Base-by-base conservation (phyloP, 2,888 invertebrate species). In the Meta bourneti region DNA sequence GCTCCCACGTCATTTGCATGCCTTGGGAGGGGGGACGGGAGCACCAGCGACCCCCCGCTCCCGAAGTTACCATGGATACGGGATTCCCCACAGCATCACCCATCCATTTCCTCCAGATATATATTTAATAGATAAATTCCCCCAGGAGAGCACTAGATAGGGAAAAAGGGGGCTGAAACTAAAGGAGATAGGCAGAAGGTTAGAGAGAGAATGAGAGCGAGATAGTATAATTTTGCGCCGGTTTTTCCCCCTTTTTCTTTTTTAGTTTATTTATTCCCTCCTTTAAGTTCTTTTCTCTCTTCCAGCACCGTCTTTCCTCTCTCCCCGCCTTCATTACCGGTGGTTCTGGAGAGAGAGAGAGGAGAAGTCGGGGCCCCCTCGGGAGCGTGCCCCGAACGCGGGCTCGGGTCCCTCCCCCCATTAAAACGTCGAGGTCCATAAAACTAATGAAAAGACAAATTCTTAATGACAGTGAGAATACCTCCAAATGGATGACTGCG, bases 81-180 rank as follows among this genome's bases (percentile, higher is more conserved):
- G 86, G 89, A 87, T 83, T 83, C 89, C 92, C 92, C 89, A 77
- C 85, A 92, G 89, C 92, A 89, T 89, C 92, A 92, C 92, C 92
- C 92, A 92, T 92, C 92, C 84, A 92, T 92, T 92, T 92, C 89
- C 89, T 92, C 86, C 71, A 92, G 89, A 92, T 92, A 92, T 92
- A 92, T 92, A 92, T 92, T 92, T 92, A 92, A 92, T 92, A 92
- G 89, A 92, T 92, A 92, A 92, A 92, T 92, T 92, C 92, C 92
- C 92, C 89, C 89, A 74, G 92, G 89, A 92, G 92, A 89, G 82
- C 72, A 79, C 79, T 70, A 89, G 89, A 87, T 87, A 86, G 82
- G 77, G 81, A 77, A 86, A 82, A 72, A 85, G 81, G 86, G 74
- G 72, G 20, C 34, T 69, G 16, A 52, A 85, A 52, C 49, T 69